phyloP scores from a whole-genome alignment of 2,113 vertebrate genomes.

The Indicator maculatus region DNA sequence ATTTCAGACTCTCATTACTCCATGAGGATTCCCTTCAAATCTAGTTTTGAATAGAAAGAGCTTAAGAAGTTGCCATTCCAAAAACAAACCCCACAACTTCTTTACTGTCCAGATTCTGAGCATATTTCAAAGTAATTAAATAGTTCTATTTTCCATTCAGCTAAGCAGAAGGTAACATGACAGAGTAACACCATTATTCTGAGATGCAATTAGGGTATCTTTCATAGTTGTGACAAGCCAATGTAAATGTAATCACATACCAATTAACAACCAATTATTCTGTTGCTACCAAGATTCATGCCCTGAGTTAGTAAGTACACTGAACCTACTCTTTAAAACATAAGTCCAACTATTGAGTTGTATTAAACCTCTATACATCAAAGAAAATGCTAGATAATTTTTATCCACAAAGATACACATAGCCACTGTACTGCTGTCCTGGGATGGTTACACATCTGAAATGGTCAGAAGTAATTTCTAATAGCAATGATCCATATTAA shows the following conservation, averaged over 20 bases:
- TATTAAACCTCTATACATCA: not conserved
- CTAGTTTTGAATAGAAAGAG: not conserved
- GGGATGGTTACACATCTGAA: not conserved
- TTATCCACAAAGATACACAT: not conserved
- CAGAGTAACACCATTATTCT: conserved; percentile 19
- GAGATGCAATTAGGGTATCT: conserved; percentile 46
- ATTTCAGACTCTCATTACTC: conserved; percentile 3
- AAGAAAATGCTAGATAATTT: conserved; percentile 8
- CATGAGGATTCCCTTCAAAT: not conserved
- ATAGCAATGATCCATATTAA: not conserved
- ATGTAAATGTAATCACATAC: conserved; percentile 70
- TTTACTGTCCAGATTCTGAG: not conserved
- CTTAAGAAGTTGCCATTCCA: not conserved
- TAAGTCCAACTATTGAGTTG: conserved; percentile 32
- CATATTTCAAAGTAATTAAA: conserved; percentile 25
- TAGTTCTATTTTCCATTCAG: conserved; percentile 14
- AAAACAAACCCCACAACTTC: not conserved
- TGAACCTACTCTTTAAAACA: conserved; percentile 30
- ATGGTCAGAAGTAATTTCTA: not conserved
- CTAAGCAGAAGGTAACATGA: conserved; percentile 1
- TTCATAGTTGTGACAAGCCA: conserved; percentile 63
- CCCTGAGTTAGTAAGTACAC: conserved; percentile 30
- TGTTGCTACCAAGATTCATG: conserved; percentile 46
- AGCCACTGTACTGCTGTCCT: not conserved
- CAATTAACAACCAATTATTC: conserved; percentile 73